Evolutionary conservation across 1,140 invertebrate genomes (phyloP), one percentile per base, ranked within the genome.

Genomic region (Samia ricini): DNA sequence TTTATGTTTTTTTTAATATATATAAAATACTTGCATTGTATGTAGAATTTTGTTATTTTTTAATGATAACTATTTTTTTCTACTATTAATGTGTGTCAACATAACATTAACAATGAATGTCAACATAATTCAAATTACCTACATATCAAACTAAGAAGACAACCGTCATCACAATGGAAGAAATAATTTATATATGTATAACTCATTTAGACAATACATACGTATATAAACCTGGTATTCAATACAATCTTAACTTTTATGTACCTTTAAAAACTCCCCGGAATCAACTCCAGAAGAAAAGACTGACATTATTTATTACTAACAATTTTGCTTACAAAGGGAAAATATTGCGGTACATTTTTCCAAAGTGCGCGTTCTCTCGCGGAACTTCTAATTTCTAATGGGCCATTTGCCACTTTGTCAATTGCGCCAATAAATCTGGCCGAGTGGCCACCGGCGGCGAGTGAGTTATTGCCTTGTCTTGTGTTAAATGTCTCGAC

Each of bases 341-440:
- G 68, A 69, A 88, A 85, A 85, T 88, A 88, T 84, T 75, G 77
- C 78, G 64, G 74, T 79, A 82, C 81, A 88, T 88, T 88, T 88
- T 86, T 85, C 80, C 78, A 68, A 69, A 62, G 74, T 65, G 70
- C 58, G 54, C 64, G 63, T 60, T 69, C 61, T 49, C 64, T 64
- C 60, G 69, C 69, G 67, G 64, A 83, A 77, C 77, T 82, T 76
- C 78, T 87, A 85, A 88, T 88, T 88, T 87, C 84, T 88, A 87
- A 88, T 88, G 85, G 85, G 59, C 83, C 84, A 88, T 87, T 88
- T 88, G 79, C 85, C 83, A 88, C 85, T 88, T 88, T 88, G 85
- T 86, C 85, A 85, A 88, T 88, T 85, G 83, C 83, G 61, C 72
- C 78, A 79, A 88, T 88, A 88, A 88, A 88, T 88, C 81, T 77